A percentile compares a stretch with the other conserved stretches of the same genome.
Evolutionary conservation across 23 tunicate genomes (phyloP).

Genomic region (Halocynthia aurantium): DNA sequence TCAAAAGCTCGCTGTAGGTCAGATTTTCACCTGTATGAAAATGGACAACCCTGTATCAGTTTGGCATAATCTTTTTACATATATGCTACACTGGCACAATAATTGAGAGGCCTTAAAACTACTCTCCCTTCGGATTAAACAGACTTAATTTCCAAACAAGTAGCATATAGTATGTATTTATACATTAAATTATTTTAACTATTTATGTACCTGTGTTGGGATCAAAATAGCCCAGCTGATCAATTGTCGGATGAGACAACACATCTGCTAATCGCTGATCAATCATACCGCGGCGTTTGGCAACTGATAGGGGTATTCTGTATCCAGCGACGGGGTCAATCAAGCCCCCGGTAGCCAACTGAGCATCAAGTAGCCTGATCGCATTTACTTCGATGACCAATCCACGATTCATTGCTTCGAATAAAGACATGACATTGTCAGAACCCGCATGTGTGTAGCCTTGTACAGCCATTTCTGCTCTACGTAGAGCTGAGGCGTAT

Average conservation of each 20-base stretch:
- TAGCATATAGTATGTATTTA: not conserved
- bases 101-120: not conserved
- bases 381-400: conserved; percentile 83
- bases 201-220: conserved; percentile 74
- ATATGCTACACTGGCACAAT: not conserved
- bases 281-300: conserved; percentile 47
- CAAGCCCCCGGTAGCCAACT: conserved; percentile 91
- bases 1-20: conserved; percentile 78
- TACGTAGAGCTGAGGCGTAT: conserved; percentile 30
- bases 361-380: conserved; percentile 88
- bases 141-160: not conserved
- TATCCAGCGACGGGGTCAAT: conserved; percentile 91
- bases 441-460: conserved; percentile 65
- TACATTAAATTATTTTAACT: not conserved
- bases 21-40: conserved; percentile 56
- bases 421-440: conserved; percentile 44
- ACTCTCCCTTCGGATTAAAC: not conserved
- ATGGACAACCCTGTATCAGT: not conserved
- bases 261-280: conserved; percentile 68
- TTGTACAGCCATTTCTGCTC: conserved; percentile 73
- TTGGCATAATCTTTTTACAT: not conserved
- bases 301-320: conserved; percentile 69
- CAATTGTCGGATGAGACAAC: conserved; percentile 30
- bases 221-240: conserved; percentile 77
- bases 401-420: conserved; percentile 74